Evolutionary conservation across 2,888 invertebrate species (phyloP).

Genomic region (Hermaeophaga mercurialis): DNA sequence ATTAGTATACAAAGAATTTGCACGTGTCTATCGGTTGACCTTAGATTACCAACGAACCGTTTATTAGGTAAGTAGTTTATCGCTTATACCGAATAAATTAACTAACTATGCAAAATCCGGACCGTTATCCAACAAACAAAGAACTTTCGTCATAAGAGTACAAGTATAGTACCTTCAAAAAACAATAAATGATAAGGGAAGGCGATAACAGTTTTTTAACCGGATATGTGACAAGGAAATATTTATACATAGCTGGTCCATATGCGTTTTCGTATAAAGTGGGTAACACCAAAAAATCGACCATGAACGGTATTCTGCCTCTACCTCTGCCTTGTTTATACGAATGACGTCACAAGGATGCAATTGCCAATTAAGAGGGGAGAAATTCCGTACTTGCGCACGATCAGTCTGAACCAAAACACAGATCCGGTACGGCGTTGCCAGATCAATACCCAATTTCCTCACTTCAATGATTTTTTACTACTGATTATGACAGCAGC

Average conservation of each 20-base stretch:
- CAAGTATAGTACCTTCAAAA: no score
- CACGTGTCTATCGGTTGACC: constrained; percentile 10
- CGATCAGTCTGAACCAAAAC: constrained; percentile 21
- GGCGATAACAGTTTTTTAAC: not conserved
- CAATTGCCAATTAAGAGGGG: constrained; percentile 45
- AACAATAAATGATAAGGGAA: no score
- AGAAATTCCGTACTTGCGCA: constrained; percentile 52
- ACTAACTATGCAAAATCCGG: not conserved
- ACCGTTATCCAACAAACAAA: not conserved
- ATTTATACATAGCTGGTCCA: not conserved
- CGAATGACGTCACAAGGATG: constrained; percentile 53
- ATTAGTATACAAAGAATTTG: no score
- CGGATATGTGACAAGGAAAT: constrained; percentile 14
- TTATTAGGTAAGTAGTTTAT: constrained; percentile 15
- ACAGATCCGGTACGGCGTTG: constrained; percentile 18
- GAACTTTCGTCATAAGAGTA: no score
- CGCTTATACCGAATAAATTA: not conserved
- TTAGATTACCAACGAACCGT: not conserved
- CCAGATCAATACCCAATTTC: constrained; percentile 18
- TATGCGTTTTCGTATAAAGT: constrained; percentile 23
- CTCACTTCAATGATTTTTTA: no score
- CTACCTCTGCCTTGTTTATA: constrained; percentile 32
- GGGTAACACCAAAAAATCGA: constrained; percentile 40
- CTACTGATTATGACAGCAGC: no score
- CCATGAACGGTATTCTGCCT: constrained; percentile 36